These are phyloP conservation scores for Amia ocellicauda DNA, from an alignment of 2,113 vertebrate genomes.

Conservation along the genomic window DNA sequence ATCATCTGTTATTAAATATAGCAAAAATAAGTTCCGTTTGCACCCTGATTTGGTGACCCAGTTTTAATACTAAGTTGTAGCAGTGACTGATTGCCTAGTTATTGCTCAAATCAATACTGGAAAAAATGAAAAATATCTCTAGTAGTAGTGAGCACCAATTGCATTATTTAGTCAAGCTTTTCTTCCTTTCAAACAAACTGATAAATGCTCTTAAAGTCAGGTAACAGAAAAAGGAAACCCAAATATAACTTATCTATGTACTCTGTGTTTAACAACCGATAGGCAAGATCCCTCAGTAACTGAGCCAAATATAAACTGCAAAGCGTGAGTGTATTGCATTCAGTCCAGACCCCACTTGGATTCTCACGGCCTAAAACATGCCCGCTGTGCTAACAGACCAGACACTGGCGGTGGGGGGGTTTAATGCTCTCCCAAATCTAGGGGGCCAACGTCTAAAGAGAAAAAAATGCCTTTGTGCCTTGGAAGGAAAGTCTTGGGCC, in stretches of 20 bases:
- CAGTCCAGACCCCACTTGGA: no score
- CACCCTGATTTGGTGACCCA: constrained; percentile 15
- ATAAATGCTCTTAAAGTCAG: neutral
- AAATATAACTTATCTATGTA: neutral
- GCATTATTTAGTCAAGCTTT: neutral
- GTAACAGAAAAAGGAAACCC: neutral
- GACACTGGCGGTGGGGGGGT: no score
- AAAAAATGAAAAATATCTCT: constrained; percentile 8
- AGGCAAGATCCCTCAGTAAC: no score
- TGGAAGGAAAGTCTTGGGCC: no score
- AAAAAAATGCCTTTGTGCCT: no score
- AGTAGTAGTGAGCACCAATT: neutral
- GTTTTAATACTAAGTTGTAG: constrained; percentile 14
- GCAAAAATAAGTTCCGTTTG: constrained; percentile 16
- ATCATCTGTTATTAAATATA: constrained; percentile 2
- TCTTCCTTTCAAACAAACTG: constrained; percentile 3
- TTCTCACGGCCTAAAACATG: no score
- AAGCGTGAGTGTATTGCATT: no score
- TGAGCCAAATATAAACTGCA: no score
- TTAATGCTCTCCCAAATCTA: no score
- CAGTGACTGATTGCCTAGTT: constrained; percentile 24
- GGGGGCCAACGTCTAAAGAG: no score
- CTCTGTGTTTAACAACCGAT: no score
- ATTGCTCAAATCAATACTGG: constrained; percentile 19
- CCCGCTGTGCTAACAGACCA: no score